Percentiles rank a stretch among this genome's conserved stretches.
phyloP scores from a whole-genome alignment of 2,113 vertebrate species.

The Myrmophylax atrothorax region DNA sequence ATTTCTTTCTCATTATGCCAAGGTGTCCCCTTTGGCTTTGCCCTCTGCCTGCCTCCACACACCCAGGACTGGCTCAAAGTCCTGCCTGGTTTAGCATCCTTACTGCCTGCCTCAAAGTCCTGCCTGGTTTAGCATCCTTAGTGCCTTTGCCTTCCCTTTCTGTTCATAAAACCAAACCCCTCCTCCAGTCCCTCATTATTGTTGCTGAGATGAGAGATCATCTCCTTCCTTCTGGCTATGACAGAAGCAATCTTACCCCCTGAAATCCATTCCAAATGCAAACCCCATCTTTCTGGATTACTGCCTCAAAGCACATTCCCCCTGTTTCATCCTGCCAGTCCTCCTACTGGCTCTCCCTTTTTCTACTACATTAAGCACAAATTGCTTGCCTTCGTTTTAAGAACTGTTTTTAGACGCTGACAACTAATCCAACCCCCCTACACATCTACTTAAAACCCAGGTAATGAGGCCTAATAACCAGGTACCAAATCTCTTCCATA shows the following conservation, averaged over 20 bases:
- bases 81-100: no score
- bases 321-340: conserved; percentile 21
- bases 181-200: background rate
- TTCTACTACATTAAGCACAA: conserved; percentile 56
- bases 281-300: conserved; percentile 54
- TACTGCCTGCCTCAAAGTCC: background rate
- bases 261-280: conserved; percentile 60
- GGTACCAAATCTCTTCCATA: background rate
- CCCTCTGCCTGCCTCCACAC: background rate
- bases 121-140: background rate
- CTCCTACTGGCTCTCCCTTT: conserved; percentile 1
- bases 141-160: background rate
- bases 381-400: conserved; percentile 49
- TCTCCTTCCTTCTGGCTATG: background rate
- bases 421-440: conserved; percentile 31
- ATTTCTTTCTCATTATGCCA: background rate
- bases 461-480: conserved; percentile 24
- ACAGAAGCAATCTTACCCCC: conserved; percentile 13
- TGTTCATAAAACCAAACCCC: background rate
- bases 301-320: conserved; percentile 21
- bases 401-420: background rate
- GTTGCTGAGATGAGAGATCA: background rate
- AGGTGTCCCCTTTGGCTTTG: background rate
- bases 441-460: conserved; percentile 9
- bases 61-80: no score